Conservation (phyloP, 2,888 invertebrate genomes). For the Lithosia quadra region DNA sequence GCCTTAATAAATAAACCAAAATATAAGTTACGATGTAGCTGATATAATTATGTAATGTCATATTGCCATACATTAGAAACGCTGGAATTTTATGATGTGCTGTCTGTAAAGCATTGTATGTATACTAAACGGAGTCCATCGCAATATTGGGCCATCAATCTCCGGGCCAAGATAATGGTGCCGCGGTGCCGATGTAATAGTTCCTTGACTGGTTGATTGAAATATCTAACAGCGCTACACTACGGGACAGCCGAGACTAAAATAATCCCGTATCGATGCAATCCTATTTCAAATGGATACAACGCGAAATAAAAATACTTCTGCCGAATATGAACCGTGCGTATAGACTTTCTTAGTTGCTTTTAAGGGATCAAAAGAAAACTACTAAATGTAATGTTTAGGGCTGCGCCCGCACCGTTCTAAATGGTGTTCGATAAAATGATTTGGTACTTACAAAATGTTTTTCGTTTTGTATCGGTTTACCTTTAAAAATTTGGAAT, state of each 20-base stretch:
- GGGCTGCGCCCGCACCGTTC: not conserved
- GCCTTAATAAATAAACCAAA: not conserved
- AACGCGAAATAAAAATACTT: slow-evolving; percentile 43
- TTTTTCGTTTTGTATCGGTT: not conserved
- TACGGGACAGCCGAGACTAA: slow-evolving; percentile 51
- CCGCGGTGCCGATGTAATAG: slow-evolving; percentile 71
- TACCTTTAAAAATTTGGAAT: not conserved
- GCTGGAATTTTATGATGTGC: slow-evolving; percentile 14
- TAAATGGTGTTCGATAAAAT: slow-evolving; percentile 17
- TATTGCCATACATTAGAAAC: not conserved
- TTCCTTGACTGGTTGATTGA: slow-evolving; percentile 79
- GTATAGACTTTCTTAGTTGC: slow-evolving; percentile 10
- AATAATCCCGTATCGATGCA: slow-evolving; percentile 59
- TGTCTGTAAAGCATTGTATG: slow-evolving; percentile 43
- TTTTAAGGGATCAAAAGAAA: slow-evolving; percentile 30
- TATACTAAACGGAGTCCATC: slow-evolving; percentile 60
- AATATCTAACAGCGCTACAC: slow-evolving; percentile 62
- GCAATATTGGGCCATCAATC: slow-evolving; percentile 80
- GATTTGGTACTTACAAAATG: slow-evolving; percentile 1
- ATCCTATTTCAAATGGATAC: slow-evolving; percentile 23
- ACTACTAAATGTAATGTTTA: slow-evolving; percentile 17
- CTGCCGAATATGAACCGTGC: slow-evolving; percentile 10
- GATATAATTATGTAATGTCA: not conserved
- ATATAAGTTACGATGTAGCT: no score
- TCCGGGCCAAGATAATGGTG: slow-evolving; percentile 76